Percentiles rank a stretch among this genome's conserved stretches.
Evolutionary conservation across 2,113 vertebrate genomes (phyloP).

Genomic region (Xiphorhynchus elegans): DNA sequence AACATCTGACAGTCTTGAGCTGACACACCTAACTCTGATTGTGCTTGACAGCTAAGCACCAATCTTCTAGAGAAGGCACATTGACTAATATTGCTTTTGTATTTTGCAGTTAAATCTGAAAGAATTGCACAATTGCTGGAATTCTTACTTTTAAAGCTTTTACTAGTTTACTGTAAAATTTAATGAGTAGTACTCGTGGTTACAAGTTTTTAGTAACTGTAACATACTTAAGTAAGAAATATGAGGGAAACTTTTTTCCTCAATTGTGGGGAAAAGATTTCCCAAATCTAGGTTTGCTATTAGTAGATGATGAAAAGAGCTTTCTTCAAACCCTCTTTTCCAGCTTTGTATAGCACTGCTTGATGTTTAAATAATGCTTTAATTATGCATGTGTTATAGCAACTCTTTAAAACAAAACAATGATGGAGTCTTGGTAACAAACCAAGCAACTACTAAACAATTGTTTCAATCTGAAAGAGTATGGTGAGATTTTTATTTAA

Average conservation of each 20-base stretch:
- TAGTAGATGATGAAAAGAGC: not conserved
- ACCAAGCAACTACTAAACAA: constrained; percentile 30
- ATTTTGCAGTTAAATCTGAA: not conserved
- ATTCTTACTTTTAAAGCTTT: not conserved
- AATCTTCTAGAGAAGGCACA: not conserved
- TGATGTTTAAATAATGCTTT: constrained; percentile 45
- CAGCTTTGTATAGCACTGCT: not conserved
- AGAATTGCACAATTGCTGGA: not conserved
- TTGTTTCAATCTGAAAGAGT: constrained; percentile 40
- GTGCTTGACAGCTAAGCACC: not conserved
- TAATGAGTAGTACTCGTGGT: not conserved
- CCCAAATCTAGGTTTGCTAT: not conserved
- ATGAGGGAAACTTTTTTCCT: not conserved
- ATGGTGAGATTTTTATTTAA: constrained; percentile 55
- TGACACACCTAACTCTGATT: not conserved
- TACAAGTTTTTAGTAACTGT: not conserved
- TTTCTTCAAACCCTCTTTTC: not conserved
- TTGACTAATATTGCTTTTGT: not conserved
- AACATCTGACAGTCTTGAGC: not conserved
- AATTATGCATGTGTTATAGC: constrained; percentile 6
- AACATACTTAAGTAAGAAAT: not conserved
- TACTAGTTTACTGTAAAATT: not conserved
- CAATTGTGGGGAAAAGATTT: not conserved
- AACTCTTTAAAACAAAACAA: constrained; percentile 20
- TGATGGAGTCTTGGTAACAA: not conserved